Percentiles rank a stretch among this genome's conserved stretches.
Conservation (phyloP, 2,113 vertebrate species). For the Antechinus flavipes region DNA sequence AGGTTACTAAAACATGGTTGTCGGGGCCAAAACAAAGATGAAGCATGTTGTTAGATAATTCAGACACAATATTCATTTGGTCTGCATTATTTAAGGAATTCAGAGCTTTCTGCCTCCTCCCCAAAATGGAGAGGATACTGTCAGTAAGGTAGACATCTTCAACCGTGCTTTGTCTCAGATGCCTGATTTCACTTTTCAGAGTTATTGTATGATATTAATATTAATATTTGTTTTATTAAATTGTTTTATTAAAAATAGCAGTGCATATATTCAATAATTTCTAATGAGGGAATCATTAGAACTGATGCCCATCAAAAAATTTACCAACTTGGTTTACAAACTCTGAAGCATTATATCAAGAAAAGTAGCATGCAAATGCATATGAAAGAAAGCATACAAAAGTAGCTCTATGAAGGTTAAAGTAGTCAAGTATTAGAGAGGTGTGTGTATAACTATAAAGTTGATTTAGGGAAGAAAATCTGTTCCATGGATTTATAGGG, state of each 20-base stretch:
- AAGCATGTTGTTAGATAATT: conserved; percentile 30
- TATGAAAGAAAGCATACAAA: not conserved
- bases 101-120: not conserved
- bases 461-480: not conserved
- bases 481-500: not conserved
- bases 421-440: not conserved
- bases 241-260: conserved; percentile 21
- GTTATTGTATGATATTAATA: not conserved
- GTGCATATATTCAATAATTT: not conserved
- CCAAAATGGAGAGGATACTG: not conserved
- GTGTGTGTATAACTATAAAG: not conserved
- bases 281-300: not conserved
- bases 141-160: not conserved
- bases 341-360: not conserved
- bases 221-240: too few species aligned
- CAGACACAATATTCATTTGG: conserved; percentile 37
- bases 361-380: not conserved
- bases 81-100: conserved; percentile 18
- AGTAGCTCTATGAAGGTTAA: not conserved
- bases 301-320: conserved; percentile 9
- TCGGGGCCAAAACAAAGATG: conserved; percentile 50
- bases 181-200: not conserved
- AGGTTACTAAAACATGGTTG: conserved; percentile 43
- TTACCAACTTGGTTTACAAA: not conserved
- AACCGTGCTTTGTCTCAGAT: conserved; percentile 1